A percentile compares a stretch with the other conserved stretches of the same genome.
Conservation (phyloP, 1,140 invertebrate species). For the Drosophila orena region DNA sequence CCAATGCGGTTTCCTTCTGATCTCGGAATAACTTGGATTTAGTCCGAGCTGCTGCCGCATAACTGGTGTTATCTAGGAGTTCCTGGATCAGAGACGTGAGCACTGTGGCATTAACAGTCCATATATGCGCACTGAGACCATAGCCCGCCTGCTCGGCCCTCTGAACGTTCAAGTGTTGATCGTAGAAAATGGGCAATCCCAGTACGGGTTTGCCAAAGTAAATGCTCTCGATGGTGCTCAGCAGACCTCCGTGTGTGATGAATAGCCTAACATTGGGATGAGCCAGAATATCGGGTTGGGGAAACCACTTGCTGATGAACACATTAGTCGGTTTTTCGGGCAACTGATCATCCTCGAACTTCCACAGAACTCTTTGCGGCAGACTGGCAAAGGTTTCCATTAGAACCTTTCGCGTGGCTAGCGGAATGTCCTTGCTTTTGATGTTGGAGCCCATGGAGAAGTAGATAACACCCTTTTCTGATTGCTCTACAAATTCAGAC, state of each 20-base stretch:
- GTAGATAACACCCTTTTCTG: slow-evolving; percentile 88
- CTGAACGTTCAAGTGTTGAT: slow-evolving; percentile 87
- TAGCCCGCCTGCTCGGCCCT: slow-evolving; percentile 85
- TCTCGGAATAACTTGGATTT: slow-evolving; percentile 85
- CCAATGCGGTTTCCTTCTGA: slow-evolving; percentile 87
- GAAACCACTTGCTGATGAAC: slow-evolving; percentile 88
- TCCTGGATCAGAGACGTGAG: slow-evolving; percentile 34
- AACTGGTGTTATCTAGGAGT: slow-evolving; percentile 50
- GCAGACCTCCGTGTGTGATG: slow-evolving; percentile 90
- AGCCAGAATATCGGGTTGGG: slow-evolving; percentile 89
- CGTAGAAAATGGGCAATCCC: slow-evolving; percentile 89
- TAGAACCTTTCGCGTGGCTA: slow-evolving; percentile 85
- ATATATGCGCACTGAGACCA: slow-evolving; percentile 75
- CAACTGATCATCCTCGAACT: slow-evolving; percentile 86
- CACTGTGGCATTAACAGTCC: slow-evolving; percentile 33
- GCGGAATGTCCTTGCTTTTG: slow-evolving; percentile 86
- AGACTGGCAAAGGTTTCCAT: slow-evolving; percentile 85
- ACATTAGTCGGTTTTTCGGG: slow-evolving; percentile 87
- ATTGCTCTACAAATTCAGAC: slow-evolving; percentile 86
- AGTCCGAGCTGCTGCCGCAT: slow-evolving; percentile 35
- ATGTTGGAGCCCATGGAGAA: slow-evolving; percentile 90
- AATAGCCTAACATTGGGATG: slow-evolving; percentile 90
- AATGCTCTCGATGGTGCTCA: slow-evolving; percentile 90
- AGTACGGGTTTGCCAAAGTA: slow-evolving; percentile 90
- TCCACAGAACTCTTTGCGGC: slow-evolving; percentile 87